Evolutionary conservation across 2,888 invertebrate genomes (phyloP).

Genomic region (Calliphora vomitoria): DNA sequence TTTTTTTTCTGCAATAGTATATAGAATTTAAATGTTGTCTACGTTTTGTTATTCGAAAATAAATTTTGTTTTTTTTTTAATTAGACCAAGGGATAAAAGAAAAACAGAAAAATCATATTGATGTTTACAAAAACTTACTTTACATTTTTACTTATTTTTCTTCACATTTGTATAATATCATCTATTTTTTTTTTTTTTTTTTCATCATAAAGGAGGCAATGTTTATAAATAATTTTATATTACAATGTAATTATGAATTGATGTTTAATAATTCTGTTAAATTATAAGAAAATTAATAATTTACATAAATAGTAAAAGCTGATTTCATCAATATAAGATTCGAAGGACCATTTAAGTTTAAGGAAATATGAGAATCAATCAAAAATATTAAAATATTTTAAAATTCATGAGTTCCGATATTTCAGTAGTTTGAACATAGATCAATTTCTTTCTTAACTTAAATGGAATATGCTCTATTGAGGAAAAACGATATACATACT

Average conservation of each 20-base stretch:
- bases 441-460: too few species aligned
- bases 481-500: too few species aligned
- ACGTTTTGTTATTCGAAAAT: neutral
- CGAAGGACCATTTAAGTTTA: neutral
- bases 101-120: neutral
- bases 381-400: too few species aligned
- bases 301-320: too few species aligned
- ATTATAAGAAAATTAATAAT: too few species aligned
- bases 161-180: neutral
- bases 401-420: too few species aligned
- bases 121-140: neutral
- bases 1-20: too few species aligned
- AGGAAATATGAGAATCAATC: too few species aligned
- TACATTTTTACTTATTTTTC: neutral
- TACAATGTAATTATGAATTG: too few species aligned
- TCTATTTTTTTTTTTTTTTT: neutral
- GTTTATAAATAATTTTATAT: neutral
- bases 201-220: neutral
- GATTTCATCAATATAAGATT: neutral
- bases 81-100: neutral
- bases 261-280: too few species aligned
- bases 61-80: conserved; percentile 4
- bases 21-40: neutral
- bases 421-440: too few species aligned
- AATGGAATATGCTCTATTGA: too few species aligned